phyloP scores from a whole-genome alignment of 2,113 vertebrate species.

The Raja brachyura region DNA sequence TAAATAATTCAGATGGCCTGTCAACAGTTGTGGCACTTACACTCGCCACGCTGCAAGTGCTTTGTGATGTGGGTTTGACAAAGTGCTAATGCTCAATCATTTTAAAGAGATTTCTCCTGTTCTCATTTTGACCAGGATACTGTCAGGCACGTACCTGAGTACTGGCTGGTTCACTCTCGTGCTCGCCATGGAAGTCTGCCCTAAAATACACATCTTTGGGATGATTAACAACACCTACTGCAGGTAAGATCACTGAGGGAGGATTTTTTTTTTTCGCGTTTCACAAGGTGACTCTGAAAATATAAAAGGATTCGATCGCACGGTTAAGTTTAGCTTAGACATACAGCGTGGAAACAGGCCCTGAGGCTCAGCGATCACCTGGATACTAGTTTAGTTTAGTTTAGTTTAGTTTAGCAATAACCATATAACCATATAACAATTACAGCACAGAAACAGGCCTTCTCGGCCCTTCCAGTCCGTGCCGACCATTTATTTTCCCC shows the following conservation, averaged over 20 bases:
- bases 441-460: no score
- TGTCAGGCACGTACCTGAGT: conserved; percentile 95
- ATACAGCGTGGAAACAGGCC: no score
- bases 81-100: conserved; percentile 52
- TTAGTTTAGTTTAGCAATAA: no score
- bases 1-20: conserved; percentile 72
- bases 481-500: no score
- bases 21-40: conserved; percentile 60
- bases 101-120: conserved; percentile 38
- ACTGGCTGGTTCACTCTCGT: conserved; percentile 98
- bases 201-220: conserved; percentile 89
- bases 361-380: no score
- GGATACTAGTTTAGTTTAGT: no score
- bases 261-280: conserved; percentile 47
- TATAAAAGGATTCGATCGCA: background rate
- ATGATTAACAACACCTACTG: conserved; percentile 99
- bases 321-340: no score
- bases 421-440: no score
- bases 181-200: conserved; percentile 97
- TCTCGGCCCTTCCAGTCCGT: no score
- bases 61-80: conserved; percentile 54
- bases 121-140: conserved; percentile 70
- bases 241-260: conserved; percentile 74
- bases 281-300: background rate
- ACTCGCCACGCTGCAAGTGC: conserved; percentile 56